phyloP scores from a whole-genome alignment of 2,113 vertebrate genomes.

The Corydoras maculifer region DNA sequence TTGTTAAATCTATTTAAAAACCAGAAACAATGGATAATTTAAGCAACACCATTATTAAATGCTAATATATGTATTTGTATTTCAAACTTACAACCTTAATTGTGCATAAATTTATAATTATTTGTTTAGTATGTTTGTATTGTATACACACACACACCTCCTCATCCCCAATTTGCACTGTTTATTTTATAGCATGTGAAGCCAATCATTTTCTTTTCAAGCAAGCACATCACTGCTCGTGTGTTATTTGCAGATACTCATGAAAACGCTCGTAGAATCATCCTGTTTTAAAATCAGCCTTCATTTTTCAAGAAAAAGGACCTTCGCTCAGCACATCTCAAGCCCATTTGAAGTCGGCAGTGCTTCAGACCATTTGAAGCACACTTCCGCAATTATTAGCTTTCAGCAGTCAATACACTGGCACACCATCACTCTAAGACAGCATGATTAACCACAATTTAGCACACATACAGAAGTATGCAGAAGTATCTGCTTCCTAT shows the following conservation, averaged over 20 bases:
- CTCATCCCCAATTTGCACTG: background rate
- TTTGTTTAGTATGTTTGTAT: too few species aligned
- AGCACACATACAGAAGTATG: conserved; percentile 24
- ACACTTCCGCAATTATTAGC: conserved; percentile 23
- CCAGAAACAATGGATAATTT: too few species aligned
- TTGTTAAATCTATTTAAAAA: too few species aligned
- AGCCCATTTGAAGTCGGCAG: conserved; percentile 19
- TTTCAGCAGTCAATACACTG: conserved; percentile 15
- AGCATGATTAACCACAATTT: conserved; percentile 35
- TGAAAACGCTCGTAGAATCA: conserved; percentile 10
- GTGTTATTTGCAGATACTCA: conserved; percentile 10
- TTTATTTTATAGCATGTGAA: background rate
- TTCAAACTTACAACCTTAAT: too few species aligned
- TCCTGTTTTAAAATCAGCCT: conserved; percentile 9
- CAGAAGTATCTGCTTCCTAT: conserved; percentile 14
- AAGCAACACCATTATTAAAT: too few species aligned
- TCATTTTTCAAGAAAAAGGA: background rate
- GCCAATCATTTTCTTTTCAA: conserved; percentile 6
- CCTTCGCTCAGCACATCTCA: background rate
- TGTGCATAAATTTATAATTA: too few species aligned
- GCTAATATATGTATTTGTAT: too few species aligned
- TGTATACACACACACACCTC: too few species aligned
- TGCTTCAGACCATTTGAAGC: conserved; percentile 31
- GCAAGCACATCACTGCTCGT: background rate
- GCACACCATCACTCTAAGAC: conserved; percentile 26